phyloP scores from a whole-genome alignment of 2,113 vertebrate species.

The Urocynchramus pylzowi region DNA sequence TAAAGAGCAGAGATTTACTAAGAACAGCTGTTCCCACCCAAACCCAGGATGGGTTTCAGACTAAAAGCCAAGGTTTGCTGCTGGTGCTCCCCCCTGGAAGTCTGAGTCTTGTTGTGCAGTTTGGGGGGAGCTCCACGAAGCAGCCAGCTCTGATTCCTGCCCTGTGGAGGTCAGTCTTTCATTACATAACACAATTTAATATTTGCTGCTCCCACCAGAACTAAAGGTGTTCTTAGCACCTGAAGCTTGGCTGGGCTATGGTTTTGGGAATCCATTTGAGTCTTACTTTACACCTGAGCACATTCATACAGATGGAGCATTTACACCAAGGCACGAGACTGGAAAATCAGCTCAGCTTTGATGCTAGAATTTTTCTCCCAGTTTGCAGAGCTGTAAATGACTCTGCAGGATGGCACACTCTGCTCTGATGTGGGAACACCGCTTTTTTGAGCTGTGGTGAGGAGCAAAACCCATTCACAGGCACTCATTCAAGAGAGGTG shows the following conservation, averaged over 20 bases:
- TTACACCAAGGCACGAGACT: not conserved
- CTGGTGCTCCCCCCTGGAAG: not conserved
- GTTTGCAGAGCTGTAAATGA: not conserved
- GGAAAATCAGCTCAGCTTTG: not conserved
- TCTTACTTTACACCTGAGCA: not conserved
- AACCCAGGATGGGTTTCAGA: not conserved
- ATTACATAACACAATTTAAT: rapidly evolving
- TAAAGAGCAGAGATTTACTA: not conserved
- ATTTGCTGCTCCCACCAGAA: not conserved
- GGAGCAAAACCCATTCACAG: not conserved
- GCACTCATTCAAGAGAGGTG: not conserved
- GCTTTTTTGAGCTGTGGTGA: not conserved
- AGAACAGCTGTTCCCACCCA: not conserved
- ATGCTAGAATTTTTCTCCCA: not conserved
- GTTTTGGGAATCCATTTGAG: not conserved
- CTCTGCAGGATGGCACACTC: not conserved
- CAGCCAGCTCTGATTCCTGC: not conserved
- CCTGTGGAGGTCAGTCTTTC: not conserved
- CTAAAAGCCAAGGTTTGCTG: not conserved
- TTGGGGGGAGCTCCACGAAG: not conserved
- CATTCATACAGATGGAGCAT: not conserved
- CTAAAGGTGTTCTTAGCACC: rapidly evolving
- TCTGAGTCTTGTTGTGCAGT: rapidly evolving
- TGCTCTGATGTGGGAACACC: not conserved
- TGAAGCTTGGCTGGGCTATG: not conserved